Base-by-base conservation (phyloP, 2,113 vertebrate genomes). In the Cynopterus brachyotis region DNA sequence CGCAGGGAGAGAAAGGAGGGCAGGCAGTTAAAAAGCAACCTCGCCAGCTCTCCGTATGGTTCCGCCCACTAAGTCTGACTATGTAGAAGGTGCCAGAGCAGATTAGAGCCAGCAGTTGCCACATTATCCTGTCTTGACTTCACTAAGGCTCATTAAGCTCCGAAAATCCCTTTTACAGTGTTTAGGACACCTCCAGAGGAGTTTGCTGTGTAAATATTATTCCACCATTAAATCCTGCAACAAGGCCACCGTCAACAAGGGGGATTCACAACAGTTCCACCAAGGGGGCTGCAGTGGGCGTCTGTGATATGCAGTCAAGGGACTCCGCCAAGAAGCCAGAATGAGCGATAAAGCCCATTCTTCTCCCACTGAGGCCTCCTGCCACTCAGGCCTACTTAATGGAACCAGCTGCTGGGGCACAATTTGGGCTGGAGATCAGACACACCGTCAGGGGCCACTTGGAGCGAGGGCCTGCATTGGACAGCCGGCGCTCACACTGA, bases 151-250 rank as follows among this genome's bases (percentile, higher is more conserved):
- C 98, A 98, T 98, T 99, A 98, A 98, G 98, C 98, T 98, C 98
- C 83, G 97, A 98, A 98, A 98, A 99, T 98, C 98, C 98, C 98
- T 98, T 98, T 98, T 97, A 98, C 97, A 97, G 98, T 98, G 98
- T 98, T 98, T 98, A 98, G 98, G 98, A 97, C 98, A 97, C 98
- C 98, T 98, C 98, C 91, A 94, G 98, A 98, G 98, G 98, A 98
- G 98, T 98, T 98, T 97, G 98, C 98, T 98, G 98, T 98, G 98
- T 98, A 98, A 98, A 98, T 98, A 99, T 99, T 99, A 98, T 99
- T 98, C 98, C 97, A 96, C 98, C 98, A 97, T 98, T 98, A 99
- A 98, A 98, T 98, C 98, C 98, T 91, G 96, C 98, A 95, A 95
- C 97, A 96, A 98, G 98, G 98, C 98, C 97, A 97, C 98, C 80